Conservation (phyloP, 1,140 invertebrate species). For the Caenorhabditis brenneri region DNA sequence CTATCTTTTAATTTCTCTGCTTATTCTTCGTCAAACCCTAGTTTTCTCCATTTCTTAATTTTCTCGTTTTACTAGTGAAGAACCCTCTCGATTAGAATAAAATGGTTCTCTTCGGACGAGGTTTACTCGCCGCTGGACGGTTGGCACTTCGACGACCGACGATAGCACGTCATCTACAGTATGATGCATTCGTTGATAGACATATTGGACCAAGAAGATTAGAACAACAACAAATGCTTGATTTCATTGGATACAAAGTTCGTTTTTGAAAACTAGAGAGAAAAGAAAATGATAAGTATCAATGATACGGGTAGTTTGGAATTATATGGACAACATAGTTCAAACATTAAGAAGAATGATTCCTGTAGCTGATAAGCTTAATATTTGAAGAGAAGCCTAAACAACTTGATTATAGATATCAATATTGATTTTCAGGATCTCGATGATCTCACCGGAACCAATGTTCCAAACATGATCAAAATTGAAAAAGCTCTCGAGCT, state of each 20-base stretch:
- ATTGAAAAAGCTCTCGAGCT: slow-evolving; percentile 60
- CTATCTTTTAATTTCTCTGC: not conserved
- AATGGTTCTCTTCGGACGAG: slow-evolving; percentile 39
- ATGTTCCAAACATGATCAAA: slow-evolving; percentile 66
- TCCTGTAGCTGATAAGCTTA: not conserved
- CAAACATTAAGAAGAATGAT: too few species aligned
- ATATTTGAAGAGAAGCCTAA: not conserved
- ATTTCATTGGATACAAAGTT: slow-evolving; percentile 68
- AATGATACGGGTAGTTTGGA: too few species aligned
- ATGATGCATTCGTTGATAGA: slow-evolving; percentile 68
- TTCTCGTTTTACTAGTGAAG: not conserved
- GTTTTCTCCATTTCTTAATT: not conserved
- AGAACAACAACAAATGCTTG: slow-evolving; percentile 69
- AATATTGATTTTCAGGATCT: slow-evolving; percentile 57
- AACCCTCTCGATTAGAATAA: slow-evolving; percentile 9
- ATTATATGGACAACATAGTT: too few species aligned
- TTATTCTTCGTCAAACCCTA: not conserved
- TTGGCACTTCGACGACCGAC: not conserved
- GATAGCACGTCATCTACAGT: slow-evolving; percentile 52
- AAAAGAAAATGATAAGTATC: not conserved
- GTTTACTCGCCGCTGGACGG: slow-evolving; percentile 5
- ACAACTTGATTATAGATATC: too few species aligned
- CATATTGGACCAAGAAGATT: slow-evolving; percentile 67
- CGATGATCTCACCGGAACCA: slow-evolving; percentile 65
- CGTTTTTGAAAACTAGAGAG: not conserved